phyloP scores from a whole-genome alignment of 2,888 invertebrate species.

The Leucozona laternaria region DNA sequence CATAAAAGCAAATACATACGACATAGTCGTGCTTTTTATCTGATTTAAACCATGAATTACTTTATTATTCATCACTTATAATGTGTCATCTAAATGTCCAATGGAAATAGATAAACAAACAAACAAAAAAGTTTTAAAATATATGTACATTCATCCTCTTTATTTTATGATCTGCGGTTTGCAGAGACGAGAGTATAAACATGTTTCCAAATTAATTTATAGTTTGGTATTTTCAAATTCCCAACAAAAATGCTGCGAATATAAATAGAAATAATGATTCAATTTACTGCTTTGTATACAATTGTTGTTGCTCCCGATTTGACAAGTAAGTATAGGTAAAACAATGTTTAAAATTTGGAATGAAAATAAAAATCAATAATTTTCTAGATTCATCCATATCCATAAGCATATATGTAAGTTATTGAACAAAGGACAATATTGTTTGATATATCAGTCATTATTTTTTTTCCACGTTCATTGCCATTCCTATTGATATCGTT shows the following conservation, averaged over 20 bases:
- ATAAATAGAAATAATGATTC: not conserved
- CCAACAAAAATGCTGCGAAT: not conserved
- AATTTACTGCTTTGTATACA: not conserved
- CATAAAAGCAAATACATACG: not conserved
- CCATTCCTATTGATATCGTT: not conserved
- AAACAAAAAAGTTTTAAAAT: not conserved
- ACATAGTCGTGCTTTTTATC: too few species aligned
- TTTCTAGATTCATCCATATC: too few species aligned
- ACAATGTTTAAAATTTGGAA: not conserved
- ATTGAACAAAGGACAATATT: not conserved
- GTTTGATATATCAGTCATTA: not conserved
- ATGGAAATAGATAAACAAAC: not conserved
- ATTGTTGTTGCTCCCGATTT: not conserved
- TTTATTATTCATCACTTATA: slow-evolving; percentile 9
- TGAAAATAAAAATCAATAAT: not conserved
- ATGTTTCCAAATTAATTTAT: slow-evolving; percentile 3
- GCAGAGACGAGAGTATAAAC: not conserved
- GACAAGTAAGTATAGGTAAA: not conserved
- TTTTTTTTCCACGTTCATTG: not conserved
- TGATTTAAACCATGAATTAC: not conserved
- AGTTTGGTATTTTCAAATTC: not conserved
- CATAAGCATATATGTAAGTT: slow-evolving; percentile 33
- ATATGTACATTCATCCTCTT: not conserved
- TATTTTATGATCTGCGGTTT: slow-evolving; percentile 3
- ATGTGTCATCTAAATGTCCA: slow-evolving; percentile 13